Percentiles rank a stretch among this genome's conserved stretches.
These are phyloP conservation scores for Phylloscopus trochilus DNA, from an alignment of 2,113 vertebrate genomes.

Conservation along the genomic window DNA sequence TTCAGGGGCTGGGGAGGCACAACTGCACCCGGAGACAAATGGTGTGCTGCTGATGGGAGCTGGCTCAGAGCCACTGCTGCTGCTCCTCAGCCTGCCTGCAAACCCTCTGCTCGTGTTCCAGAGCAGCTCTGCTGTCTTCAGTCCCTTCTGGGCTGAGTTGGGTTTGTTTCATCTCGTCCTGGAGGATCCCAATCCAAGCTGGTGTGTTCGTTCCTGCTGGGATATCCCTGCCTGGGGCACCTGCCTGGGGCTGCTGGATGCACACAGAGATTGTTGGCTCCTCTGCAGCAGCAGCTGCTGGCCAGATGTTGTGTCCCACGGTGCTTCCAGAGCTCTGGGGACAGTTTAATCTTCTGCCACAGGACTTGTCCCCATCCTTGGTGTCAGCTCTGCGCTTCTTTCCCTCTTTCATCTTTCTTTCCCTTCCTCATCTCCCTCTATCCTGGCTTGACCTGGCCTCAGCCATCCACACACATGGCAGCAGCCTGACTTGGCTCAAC, in stretches of 20 bases:
- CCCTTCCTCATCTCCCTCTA: not conserved
- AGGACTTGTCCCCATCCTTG: not conserved
- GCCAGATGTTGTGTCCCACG: not conserved
- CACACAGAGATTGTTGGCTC: not conserved
- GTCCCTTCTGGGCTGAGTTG: not conserved
- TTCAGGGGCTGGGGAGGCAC: not conserved
- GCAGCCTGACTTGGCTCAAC: fast-evolving
- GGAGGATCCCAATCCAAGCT: not conserved
- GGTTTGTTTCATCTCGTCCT: not conserved
- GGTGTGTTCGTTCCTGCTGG: fast-evolving
- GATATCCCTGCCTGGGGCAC: not conserved
- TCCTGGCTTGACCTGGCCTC: not conserved
- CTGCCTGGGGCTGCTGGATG: not conserved
- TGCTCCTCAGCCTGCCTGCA: not conserved
- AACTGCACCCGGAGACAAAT: not conserved
- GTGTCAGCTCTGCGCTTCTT: not conserved
- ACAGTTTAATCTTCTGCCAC: not conserved
- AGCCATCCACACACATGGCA: fast-evolving
- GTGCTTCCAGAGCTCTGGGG: not conserved
- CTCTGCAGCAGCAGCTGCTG: not conserved
- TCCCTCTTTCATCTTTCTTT: not conserved
- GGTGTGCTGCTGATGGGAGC: not conserved
- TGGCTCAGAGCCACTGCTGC: slow-evolving; percentile 7
- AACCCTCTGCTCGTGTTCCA: not conserved
- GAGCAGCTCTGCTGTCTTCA: not conserved